Percentiles rank a stretch among this genome's conserved stretches.
Conservation (phyloP, 2,797 vertebrate species). For the Bryconaethiops microstoma region DNA sequence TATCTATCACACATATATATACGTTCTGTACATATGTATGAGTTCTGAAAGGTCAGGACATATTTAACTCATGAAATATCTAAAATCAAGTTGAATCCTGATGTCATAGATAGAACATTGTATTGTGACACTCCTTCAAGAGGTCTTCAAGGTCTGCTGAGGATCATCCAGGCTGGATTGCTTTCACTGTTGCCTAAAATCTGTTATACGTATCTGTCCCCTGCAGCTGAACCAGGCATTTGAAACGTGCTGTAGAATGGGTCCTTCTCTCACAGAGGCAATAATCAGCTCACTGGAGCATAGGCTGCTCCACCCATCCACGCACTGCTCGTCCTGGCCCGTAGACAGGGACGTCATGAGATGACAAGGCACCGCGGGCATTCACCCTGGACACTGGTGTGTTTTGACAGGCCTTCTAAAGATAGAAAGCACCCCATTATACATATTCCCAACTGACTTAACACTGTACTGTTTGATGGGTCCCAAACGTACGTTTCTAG, state of each 20-base stretch:
- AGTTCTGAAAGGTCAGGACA: too few species aligned
- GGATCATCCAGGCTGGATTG: neutral
- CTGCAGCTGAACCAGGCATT: conserved; percentile 35
- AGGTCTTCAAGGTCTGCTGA: neutral
- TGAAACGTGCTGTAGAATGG: conserved; percentile 15
- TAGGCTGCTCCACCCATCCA: neutral
- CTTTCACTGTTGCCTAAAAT: neutral
- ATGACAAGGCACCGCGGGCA: conserved; percentile 39
- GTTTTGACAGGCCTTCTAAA: conserved; percentile 54
- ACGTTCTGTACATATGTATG: too few species aligned
- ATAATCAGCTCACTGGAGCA: conserved; percentile 47
- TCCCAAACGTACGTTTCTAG: conserved; percentile 34
- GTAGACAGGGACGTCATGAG: conserved; percentile 43
- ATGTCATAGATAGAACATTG: neutral
- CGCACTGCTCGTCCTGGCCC: conserved; percentile 39
- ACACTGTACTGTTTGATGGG: conserved; percentile 6
- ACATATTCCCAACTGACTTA: conserved; percentile 47
- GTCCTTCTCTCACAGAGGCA: conserved; percentile 30
- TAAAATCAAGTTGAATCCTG: too few species aligned
- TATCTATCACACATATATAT: too few species aligned
- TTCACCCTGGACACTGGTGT: conserved; percentile 34
- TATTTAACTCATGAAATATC: too few species aligned
- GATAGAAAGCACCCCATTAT: conserved; percentile 53
- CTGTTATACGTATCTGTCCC: conserved; percentile 35
- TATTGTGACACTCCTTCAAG: neutral